Evolutionary conservation across 2,113 vertebrate genomes (phyloP).

Genomic region (Phocoena phocoena): DNA sequence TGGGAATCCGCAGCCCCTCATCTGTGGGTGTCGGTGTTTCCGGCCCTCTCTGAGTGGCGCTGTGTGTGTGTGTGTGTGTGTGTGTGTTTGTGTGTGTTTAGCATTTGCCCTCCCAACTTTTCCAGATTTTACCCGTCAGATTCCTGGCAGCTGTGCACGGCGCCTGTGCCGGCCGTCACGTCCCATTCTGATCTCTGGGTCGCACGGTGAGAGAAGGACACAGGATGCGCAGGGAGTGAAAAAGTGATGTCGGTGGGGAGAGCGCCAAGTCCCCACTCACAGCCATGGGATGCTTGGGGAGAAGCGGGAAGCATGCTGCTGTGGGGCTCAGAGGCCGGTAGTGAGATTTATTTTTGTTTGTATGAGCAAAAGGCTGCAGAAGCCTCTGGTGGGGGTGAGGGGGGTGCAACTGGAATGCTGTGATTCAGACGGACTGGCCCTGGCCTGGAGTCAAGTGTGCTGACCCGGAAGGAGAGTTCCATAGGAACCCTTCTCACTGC

Average conservation of each 20-base stretch:
- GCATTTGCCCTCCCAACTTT: slow-evolving; percentile 78
- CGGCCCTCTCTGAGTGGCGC: slow-evolving; percentile 53
- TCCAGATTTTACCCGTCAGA: slow-evolving; percentile 80
- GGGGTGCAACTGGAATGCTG: slow-evolving; percentile 78
- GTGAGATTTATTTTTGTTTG: slow-evolving; percentile 89
- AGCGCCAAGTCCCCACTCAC: slow-evolving; percentile 85
- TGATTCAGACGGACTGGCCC: slow-evolving; percentile 82
- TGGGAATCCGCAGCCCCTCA: not conserved
- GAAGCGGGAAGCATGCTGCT: slow-evolving; percentile 84
- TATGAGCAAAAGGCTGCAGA: slow-evolving; percentile 87
- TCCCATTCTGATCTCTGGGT: slow-evolving; percentile 86
- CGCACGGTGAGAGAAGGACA: slow-evolving; percentile 88
- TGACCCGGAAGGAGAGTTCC: slow-evolving; percentile 76
- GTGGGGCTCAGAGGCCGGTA: slow-evolving; percentile 88
- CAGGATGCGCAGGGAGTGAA: slow-evolving; percentile 89
- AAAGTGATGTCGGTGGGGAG: slow-evolving; percentile 86
- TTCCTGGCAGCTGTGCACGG: slow-evolving; percentile 84
- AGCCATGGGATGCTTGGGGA: slow-evolving; percentile 83
- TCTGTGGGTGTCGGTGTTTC: slow-evolving; percentile 63
- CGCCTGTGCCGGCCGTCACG: slow-evolving; percentile 88
- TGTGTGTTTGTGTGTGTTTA: slow-evolving; percentile 43
- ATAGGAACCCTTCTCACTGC: slow-evolving; percentile 70
- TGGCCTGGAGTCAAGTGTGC: slow-evolving; percentile 79
- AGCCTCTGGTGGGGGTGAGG: slow-evolving; percentile 83
- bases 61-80: not conserved